Base-by-base conservation (phyloP, 2,113 vertebrate species). In the Herpetotheres cachinnans region DNA sequence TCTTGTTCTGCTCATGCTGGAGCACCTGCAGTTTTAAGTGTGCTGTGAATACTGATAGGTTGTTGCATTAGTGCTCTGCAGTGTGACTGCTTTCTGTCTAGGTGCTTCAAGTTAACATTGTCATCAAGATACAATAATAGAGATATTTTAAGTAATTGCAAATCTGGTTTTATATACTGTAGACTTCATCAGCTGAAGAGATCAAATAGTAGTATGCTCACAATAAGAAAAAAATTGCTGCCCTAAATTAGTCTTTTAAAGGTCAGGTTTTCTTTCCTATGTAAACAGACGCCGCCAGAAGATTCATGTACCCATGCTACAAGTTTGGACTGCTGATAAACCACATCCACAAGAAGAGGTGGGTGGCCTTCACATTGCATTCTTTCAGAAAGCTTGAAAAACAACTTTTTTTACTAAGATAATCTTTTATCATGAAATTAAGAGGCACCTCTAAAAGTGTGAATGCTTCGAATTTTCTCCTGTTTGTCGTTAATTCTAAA, bases 321-420 rank as follows among this genome's bases (percentile, higher is more conserved):
- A 99, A 79, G 99, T 99, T 40, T 99, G 99, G 99, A 99, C 99
- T 11, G 99, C 99, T 78, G 99, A 99, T 91, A 99, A 99, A 88
- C 99, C 99, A 54, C 99, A 99, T 95, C 99, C 99, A 55, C 99
- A 99, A 65, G 99, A 99, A 96, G 99, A 99, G 98, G 99, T 99
- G 95, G 97, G 65, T 87, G 50, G 8, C 38, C 74, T 95, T 95
- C 13, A 22, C 17, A 14, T 13, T 72, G 13, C 12, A 18, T 58
- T 83, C 14, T 63, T 69, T 67, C n/a, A 59, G 34, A 49, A 66
- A 47, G 34, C 20, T 58, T 50, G 38, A 22, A 90, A 67, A 76
- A 8, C 19, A 11, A 0, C 16, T 78, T 90, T 78, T 90, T 81
- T 38, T 56, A 27, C 6, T 52, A 8, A 47, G 14, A 5, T 34